Percentiles rank a stretch among this genome's conserved stretches.
Evolutionary conservation across 2,888 invertebrate species (phyloP).

Genomic region (Caenorhabditis becei): DNA sequence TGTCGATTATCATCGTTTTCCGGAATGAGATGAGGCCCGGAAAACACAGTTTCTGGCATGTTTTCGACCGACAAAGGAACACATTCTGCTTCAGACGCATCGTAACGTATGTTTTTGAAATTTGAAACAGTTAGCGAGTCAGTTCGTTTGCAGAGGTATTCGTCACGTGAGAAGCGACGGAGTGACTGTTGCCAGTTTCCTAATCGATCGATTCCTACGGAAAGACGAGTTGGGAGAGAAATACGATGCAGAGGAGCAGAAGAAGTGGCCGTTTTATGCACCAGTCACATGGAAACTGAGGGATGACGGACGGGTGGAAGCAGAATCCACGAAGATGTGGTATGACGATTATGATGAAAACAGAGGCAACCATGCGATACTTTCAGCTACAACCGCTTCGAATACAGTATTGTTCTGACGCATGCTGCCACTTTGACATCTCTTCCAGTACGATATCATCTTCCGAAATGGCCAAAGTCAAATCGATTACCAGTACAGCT

Average conservation of each 20-base stretch:
- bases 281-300: conserved; percentile 16
- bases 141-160: conserved; percentile 18
- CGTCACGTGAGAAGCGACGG: conserved; percentile 4
- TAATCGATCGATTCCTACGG: conserved; percentile 30
- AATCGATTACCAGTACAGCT: neutral
- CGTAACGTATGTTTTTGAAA: conserved; percentile 20
- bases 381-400: conserved; percentile 27
- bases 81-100: conserved; percentile 32
- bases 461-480: conserved; percentile 28
- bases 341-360: neutral
- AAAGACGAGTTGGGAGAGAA: conserved; percentile 20
- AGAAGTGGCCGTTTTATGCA: conserved; percentile 26
- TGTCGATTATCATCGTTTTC: conserved; percentile 8
- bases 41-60: conserved; percentile 6
- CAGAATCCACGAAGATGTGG: conserved; percentile 5
- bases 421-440: neutral
- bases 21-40: neutral
- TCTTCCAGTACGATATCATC: neutral
- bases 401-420: conserved; percentile 6
- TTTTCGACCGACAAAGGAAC: conserved; percentile 25
- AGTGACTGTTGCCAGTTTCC: conserved; percentile 20
- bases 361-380: no score
- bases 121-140: neutral
- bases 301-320: conserved; percentile 16
- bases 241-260: conserved; percentile 13